Evolutionary conservation across 2,797 vertebrate species (phyloP), one percentile per base, ranked within the genome.

Genomic region (Hirundo rustica): DNA sequence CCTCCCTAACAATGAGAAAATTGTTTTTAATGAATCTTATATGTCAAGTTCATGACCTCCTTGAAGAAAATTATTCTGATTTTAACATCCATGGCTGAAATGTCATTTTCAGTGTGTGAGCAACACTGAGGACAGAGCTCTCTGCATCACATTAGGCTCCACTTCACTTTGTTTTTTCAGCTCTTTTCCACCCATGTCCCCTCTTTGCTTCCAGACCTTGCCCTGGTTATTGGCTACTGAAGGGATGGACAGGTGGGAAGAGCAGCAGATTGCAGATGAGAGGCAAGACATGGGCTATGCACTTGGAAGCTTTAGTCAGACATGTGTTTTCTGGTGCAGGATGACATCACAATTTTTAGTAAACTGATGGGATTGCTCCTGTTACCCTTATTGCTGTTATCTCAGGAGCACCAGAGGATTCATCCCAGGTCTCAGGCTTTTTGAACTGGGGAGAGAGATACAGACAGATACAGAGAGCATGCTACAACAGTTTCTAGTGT

Each of bases 271-370:
- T 62, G 40, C 9, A 74, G 19, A 36, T 48, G 36, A 66, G 15
- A 72, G 42, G n/a, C 17, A 76, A n/a, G 34, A 34, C 70, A 30
- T 5, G 9, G 26, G 13, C 38, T 74, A 11, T 34, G n/a, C 32
- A 22, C 64, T 48, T 60, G 32, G 51, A 79, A 73, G 64, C 30
- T 67, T 61, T 29, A 54, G 27, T 51, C 30, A 62, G 12, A 53
- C 5, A 3, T 21, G 8, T 47, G 29, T 38, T 72, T 92, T 84
- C 45, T 61, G 30, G 9, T 45, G 32, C 57, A 14, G 6, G 21
- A 58, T 62, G 55, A 23, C 36, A 30, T 34, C 38, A 16, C 0
- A 0, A 1, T 60, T 94, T 77, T 21, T 21, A 55, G 27, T 25
- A 78, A 79, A 54, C 5, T 1, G 3, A 13, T 45, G 14, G 12